Evolutionary conservation across 2,113 vertebrate genomes (phyloP).

Genomic region (Clarias gariepinus): DNA sequence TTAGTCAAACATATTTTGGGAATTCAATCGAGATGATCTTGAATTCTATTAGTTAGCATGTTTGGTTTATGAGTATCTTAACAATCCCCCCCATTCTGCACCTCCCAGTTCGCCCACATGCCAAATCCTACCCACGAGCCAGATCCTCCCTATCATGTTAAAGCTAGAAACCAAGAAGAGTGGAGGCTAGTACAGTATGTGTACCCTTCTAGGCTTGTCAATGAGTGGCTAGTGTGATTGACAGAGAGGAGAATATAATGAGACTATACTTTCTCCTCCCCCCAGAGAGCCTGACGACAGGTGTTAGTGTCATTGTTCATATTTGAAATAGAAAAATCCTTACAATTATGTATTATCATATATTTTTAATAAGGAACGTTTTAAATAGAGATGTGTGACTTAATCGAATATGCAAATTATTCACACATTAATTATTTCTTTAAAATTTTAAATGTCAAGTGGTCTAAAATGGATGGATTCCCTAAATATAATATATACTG

Average conservation of each 20-base stretch:
- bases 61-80: not conserved
- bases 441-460: too few species aligned
- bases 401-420: too few species aligned
- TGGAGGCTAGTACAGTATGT: not conserved
- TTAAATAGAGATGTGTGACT: too few species aligned
- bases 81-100: not conserved
- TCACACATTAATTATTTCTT: too few species aligned
- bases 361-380: too few species aligned
- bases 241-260: not conserved
- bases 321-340: not conserved
- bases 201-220: not conserved
- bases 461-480: too few species aligned
- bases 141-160: not conserved
- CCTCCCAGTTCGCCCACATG: not conserved
- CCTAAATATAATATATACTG: too few species aligned
- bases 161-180: not conserved
- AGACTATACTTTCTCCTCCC: not conserved
- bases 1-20: not conserved
- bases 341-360: not conserved
- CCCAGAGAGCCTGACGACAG: not conserved
- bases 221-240: not conserved
- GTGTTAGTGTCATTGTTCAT: not conserved
- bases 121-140: too few species aligned
- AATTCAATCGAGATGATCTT: slow-evolving; percentile 2
- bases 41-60: not conserved